Conservation (phyloP, 2,113 vertebrate species). For the Varanus salvator region DNA sequence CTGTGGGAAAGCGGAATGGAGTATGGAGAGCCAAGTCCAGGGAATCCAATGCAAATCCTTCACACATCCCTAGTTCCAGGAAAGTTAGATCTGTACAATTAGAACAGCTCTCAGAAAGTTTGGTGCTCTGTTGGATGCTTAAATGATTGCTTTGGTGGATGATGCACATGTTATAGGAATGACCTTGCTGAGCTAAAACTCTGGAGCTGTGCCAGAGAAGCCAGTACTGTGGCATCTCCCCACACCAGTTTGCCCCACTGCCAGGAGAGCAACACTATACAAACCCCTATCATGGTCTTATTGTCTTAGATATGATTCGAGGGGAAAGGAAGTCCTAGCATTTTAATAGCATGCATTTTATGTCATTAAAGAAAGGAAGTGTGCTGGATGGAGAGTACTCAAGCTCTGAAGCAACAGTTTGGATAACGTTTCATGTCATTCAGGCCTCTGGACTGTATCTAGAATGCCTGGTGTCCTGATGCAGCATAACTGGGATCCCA, state of each 20-base stretch:
- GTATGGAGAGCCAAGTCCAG: too few species aligned
- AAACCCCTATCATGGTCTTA: neutral
- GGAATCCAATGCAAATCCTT: too few species aligned
- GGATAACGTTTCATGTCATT: too few species aligned
- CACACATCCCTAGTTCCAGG: too few species aligned
- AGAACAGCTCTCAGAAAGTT: neutral
- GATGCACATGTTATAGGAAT: too few species aligned
- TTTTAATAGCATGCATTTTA: neutral
- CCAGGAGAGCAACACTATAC: neutral
- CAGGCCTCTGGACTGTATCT: too few species aligned
- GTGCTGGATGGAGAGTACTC: neutral
- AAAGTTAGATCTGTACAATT: neutral
- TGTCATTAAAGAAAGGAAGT: neutral
- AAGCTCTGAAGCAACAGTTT: too few species aligned
- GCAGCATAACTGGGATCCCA: too few species aligned
- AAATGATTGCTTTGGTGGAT: neutral
- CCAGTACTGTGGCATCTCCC: neutral
- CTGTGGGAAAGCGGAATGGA: too few species aligned
- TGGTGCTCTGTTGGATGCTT: neutral
- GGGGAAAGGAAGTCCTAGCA: neutral
- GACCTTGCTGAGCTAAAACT: neutral
- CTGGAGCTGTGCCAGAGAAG: too few species aligned
- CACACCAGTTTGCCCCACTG: neutral
- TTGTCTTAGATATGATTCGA: neutral
- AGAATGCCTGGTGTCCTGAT: too few species aligned